Base-by-base conservation (phyloP, 2,888 invertebrate genomes). In the Leptopilina myrica region DNA sequence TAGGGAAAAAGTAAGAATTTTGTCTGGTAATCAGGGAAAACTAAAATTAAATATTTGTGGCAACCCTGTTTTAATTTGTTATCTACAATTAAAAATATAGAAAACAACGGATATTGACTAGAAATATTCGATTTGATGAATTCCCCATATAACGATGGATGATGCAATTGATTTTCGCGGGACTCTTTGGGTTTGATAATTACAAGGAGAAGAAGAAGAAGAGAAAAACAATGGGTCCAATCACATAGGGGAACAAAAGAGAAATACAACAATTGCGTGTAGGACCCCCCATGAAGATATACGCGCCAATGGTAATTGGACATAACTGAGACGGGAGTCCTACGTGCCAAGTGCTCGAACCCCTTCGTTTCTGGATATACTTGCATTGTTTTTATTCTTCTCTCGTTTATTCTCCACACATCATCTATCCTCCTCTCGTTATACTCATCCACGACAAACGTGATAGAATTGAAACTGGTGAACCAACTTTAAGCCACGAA, bases 211-310 rank as follows among this genome's bases (percentile, higher is more conserved):
- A 86, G 80, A 62, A 86, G 80, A 62, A 86, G 80, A 62, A 62
- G 78, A 84, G 86, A 86, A 89, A 89, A 89, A 91, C 91, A 91
- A 90, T 88, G 90, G 87, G 80, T 86, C 89, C 89, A 91, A 91
- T 91, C 91, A 91, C 86, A 88, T 86, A 73, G 85, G 79, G 85
- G 88, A 89, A 91, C 91, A 91, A 91, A 90, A 85, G 88, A 84
- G 89, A 88, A 88, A 90, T 88, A 90, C 89, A 91, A 91, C 90
- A 90, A 90, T 89, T 90, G 90, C 90, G 89, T 89, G 87, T 85
- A 88, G 87, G 91, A 90, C 91, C 91, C 91, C 91, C 91, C 91
- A 91, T 88, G 90, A 89, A 87, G 91, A 88, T 88, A 88, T 88
- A 88, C 87, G 88, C 89, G 87, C 87, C 87, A 88, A 88, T 89